phyloP scores from a whole-genome alignment of 2,113 vertebrate genomes.

The Megalops atlanticus region DNA sequence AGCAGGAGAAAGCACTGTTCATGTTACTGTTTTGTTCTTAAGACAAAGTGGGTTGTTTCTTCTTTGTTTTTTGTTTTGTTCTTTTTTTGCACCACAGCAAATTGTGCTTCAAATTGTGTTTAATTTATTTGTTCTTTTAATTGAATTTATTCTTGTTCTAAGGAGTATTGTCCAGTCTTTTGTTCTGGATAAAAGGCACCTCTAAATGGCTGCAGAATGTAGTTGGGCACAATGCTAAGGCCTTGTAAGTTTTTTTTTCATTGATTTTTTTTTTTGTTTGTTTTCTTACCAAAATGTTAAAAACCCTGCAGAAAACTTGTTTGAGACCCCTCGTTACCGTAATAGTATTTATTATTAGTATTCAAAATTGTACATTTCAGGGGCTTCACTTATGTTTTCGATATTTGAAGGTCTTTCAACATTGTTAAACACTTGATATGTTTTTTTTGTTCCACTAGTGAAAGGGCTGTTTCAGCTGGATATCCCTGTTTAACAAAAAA shows the following conservation, averaged over 20 bases:
- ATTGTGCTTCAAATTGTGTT: constrained; percentile 20
- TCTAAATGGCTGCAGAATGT: constrained; percentile 93
- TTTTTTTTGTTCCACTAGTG: constrained; percentile 6
- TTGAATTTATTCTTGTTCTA: constrained; percentile 66
- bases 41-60: constrained; percentile 17
- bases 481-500: constrained; percentile 50
- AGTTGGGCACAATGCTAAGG: constrained; percentile 78
- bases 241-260: constrained; percentile 70
- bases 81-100: constrained; percentile 51
- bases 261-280: constrained; percentile 61
- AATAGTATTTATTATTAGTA: constrained; percentile 77
- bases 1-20: constrained; percentile 48
- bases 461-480: constrained; percentile 68
- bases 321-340: constrained; percentile 42
- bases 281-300: constrained; percentile 46
- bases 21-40: constrained; percentile 60
- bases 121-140: constrained; percentile 60
- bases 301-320: constrained; percentile 10
- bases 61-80: constrained; percentile 49
- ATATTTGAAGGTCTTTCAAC: too few relatives aligned
- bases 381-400: constrained; percentile 64
- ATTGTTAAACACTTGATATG: constrained; percentile 36
- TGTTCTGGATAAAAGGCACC: constrained; percentile 65
- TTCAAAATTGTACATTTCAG: constrained; percentile 69
- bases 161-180: constrained; percentile 54